Evolutionary conservation across 2,888 invertebrate species (phyloP), one percentile per base, ranked within the genome.

Genomic region (Erynnis tages): DNA sequence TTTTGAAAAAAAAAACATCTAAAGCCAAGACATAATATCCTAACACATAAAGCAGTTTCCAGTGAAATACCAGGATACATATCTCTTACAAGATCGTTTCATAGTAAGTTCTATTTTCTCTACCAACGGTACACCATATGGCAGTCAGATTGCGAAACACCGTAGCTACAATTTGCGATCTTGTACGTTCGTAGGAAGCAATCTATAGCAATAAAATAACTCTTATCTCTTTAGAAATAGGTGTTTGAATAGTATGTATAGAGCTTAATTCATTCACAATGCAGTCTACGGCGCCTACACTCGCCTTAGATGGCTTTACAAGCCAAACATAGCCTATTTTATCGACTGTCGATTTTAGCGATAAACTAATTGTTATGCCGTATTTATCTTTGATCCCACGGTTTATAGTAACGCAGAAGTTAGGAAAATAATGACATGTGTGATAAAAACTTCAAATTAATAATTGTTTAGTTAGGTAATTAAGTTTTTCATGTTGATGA

Each of bases 231-330:
- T n/a, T 54, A 16, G 47, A 17, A 23, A 54, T 54, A 54, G 10
- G 47, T 16, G 8, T 17, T 27, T n/a, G n/a, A n/a, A 44, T 13
- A 41, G 17, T 43, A 41, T 5, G 19, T 30, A 13, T 34, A 10
- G 13, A 8, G 8, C 5, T 16, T 17, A 6, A 11, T 43, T 10
- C 17, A 35, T 43, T 49, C 52, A 43, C 54, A 49, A 55, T 52
- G 55, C 57, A 46, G 25, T 55, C 47, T 34, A 19, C 40, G 19
- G 45, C 59, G 56, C 61, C 61, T 55, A 61, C 59, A 54, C 61
- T 40, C 25, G 34, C 54, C 53, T 41, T 41, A 37, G 56, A 60
- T 56, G 58, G 58, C 57, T 61, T 59, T 62, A 59, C 50, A 34
- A 34, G 23, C 46, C 43, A 34, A 46, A 55, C 57, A 48, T 40